Conservation (phyloP, 2,888 invertebrate species). For the Xylophagus ater region DNA sequence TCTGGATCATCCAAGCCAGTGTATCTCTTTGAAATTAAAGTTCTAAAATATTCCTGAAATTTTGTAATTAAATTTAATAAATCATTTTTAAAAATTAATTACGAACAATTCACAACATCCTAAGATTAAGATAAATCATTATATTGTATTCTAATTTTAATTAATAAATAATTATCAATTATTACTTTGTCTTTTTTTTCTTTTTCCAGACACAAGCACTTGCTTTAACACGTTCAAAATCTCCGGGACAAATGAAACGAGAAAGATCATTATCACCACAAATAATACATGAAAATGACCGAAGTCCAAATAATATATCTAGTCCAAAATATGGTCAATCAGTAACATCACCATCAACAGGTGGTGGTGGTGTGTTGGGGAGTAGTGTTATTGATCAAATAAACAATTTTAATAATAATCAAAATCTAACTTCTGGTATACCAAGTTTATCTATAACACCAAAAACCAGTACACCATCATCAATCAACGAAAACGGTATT, state of each 20-base stretch:
- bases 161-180: neutral
- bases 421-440: slow-evolving; percentile 2
- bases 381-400: no score
- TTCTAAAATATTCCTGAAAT: no score
- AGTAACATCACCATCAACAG: slow-evolving; percentile 11
- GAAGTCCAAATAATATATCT: slow-evolving; percentile 10
- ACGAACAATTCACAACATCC: no score
- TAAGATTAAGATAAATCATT: no score
- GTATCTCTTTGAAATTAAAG: no score
- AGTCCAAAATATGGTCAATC: slow-evolving; percentile 11
- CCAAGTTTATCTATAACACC: slow-evolving; percentile 28
- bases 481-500: slow-evolving; percentile 21
- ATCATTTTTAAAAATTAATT: no score
- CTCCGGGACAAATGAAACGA: slow-evolving; percentile 36
- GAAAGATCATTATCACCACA: slow-evolving; percentile 36
- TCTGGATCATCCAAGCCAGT: no score
- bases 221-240: slow-evolving; percentile 49
- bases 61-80: no score
- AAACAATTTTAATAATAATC: no score
- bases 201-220: slow-evolving; percentile 52
- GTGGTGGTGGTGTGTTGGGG: slow-evolving; percentile 1
- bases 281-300: slow-evolving; percentile 16
- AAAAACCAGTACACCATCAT: slow-evolving; percentile 28
- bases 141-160: no score
- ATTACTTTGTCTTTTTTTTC: slow-evolving; percentile 17